phyloP scores from a whole-genome alignment of 1,140 invertebrate species.

The Goniozus legneri region DNA sequence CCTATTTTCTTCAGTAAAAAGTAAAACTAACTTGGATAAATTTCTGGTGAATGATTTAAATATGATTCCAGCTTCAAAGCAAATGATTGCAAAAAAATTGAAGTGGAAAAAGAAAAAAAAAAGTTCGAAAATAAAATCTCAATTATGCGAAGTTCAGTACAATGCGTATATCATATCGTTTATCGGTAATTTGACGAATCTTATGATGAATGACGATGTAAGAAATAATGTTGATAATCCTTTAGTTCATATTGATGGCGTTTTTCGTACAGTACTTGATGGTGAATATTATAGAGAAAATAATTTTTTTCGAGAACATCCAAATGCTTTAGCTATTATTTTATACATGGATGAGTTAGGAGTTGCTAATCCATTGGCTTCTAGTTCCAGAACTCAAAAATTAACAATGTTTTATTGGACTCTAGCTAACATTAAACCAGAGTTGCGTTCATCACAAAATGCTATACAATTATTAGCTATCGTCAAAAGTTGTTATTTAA shows the following conservation, averaged over 20 bases:
- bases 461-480: neutral
- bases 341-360: constrained; percentile 22
- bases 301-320: constrained; percentile 16
- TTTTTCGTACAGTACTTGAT: constrained; percentile 15
- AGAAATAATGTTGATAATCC: constrained; percentile 7
- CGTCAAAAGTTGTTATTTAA: neutral
- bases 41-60: neutral
- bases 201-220: constrained; percentile 18
- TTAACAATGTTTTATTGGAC: constrained; percentile 24
- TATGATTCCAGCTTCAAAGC: neutral
- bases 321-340: constrained; percentile 18
- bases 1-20: neutral
- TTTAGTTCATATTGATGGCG: neutral
- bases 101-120: constrained; percentile 1
- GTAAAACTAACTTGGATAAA: neutral
- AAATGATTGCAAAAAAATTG: neutral
- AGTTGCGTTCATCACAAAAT: neutral
- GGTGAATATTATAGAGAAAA: constrained; percentile 17
- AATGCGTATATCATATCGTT: constrained; percentile 18
- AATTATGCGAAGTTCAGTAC: neutral
- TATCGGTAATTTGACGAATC: constrained; percentile 12
- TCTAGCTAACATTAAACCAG: constrained; percentile 16
- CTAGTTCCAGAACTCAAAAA: constrained; percentile 11
- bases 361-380: constrained; percentile 13
- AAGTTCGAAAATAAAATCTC: neutral